These are phyloP conservation scores for Lophochroa leadbeateri DNA, from an alignment of 2,113 vertebrate genomes.

Conservation along the genomic window DNA sequence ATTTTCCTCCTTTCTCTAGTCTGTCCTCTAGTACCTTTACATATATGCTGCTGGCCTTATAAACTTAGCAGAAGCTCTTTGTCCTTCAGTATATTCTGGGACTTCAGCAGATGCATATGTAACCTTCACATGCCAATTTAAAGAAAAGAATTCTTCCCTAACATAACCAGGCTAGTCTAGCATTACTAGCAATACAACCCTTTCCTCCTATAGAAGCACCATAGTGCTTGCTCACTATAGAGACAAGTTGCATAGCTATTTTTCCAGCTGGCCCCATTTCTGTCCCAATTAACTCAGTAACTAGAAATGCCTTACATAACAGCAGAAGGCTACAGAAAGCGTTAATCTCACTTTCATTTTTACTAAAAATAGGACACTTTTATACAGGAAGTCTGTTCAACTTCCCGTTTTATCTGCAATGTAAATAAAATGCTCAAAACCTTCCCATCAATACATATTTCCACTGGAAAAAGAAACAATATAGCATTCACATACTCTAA, in stretches of 20 bases:
- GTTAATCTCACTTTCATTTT: slow-evolving; percentile 13
- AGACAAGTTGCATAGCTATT: background rate
- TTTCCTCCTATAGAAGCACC: background rate
- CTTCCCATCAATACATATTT: background rate
- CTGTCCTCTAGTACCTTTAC: background rate
- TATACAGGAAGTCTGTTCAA: background rate
- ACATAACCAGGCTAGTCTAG: background rate
- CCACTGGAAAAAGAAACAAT: background rate
- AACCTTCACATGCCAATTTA: background rate
- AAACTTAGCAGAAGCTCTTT: background rate
- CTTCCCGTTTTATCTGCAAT: background rate
- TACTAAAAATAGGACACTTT: slow-evolving; percentile 20
- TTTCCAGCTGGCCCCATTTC: slow-evolving; percentile 6
- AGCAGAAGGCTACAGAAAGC: background rate
- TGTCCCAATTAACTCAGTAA: slow-evolving; percentile 33
- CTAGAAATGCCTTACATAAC: background rate
- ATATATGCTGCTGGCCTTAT: background rate
- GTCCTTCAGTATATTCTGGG: background rate
- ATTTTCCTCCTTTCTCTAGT: background rate
- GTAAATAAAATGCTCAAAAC: background rate
- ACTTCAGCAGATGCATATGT: background rate
- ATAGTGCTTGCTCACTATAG: background rate
- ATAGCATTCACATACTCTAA: background rate
- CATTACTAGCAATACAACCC: background rate
- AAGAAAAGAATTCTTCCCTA: background rate